Evolutionary conservation across 2,888 invertebrate genomes (phyloP).

Genomic region (Drosophila dives): DNA sequence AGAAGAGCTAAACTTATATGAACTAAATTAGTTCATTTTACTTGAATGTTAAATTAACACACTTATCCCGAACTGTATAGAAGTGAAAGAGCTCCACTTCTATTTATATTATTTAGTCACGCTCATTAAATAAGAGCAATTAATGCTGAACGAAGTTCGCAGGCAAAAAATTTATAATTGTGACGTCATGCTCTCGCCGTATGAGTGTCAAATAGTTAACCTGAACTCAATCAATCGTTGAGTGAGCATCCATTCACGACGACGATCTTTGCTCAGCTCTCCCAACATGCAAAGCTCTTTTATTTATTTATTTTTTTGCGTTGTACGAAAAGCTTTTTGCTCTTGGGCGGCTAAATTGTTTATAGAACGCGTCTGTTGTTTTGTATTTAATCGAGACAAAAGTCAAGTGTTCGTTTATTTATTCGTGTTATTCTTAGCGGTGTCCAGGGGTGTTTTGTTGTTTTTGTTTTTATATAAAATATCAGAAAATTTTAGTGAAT

Average conservation of each 20-base stretch:
- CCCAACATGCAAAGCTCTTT: conserved; percentile 43
- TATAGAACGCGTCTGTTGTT: conserved; percentile 2
- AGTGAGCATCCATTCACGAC: conserved; percentile 23
- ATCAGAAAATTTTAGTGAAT: conserved; percentile 45
- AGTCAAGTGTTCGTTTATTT: conserved; percentile 74
- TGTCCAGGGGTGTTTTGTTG: conserved; percentile 44
- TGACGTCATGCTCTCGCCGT: conserved; percentile 37
- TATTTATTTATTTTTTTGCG: conserved; percentile 1
- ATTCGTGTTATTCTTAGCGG: conserved; percentile 62
- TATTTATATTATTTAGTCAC: background rate
- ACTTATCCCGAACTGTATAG: background rate
- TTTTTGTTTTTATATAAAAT: conserved; percentile 33
- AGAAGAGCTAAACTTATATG: background rate
- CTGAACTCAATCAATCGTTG: conserved; percentile 18
- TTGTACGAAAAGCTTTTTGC: conserved; percentile 38
- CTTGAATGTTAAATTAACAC: background rate
- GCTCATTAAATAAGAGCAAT: background rate
- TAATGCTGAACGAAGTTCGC: background rate
- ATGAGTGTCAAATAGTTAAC: conserved; percentile 3
- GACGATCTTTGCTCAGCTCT: conserved; percentile 33
- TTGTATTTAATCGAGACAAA: conserved; percentile 54
- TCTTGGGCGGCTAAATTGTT: conserved; percentile 27
- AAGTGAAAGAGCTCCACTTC: background rate
- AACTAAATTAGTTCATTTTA: background rate
- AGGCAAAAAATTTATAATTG: conserved; percentile 6